Percentiles rank a stretch among this genome's conserved stretches.
These are phyloP conservation scores for Spatulosminthurus flaviceps DNA, from an alignment of 2,888 invertebrate species.

Conservation along the genomic window DNA sequence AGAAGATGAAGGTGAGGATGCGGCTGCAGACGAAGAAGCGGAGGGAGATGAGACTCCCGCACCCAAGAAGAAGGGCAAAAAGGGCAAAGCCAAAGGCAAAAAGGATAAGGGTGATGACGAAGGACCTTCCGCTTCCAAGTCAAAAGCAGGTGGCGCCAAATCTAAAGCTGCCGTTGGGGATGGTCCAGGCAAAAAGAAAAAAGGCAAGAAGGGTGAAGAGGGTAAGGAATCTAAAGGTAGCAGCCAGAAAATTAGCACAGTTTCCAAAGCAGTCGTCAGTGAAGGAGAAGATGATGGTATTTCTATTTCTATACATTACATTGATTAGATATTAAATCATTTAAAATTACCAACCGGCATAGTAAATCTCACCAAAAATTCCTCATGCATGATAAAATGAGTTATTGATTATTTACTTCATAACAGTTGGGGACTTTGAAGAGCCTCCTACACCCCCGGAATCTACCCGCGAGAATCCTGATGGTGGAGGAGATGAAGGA, in stretches of 20 bases:
- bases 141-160: background rate
- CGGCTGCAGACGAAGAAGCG: background rate
- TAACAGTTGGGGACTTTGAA: conserved; percentile 30
- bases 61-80: conserved; percentile 1
- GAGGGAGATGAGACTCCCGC: background rate
- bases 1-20: conserved; percentile 13
- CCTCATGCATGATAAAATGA: no score
- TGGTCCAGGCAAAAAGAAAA: conserved; percentile 25
- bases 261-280: conserved; percentile 16
- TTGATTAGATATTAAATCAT: no score
- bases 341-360: no score
- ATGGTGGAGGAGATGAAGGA: background rate
- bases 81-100: background rate
- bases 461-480: background rate
- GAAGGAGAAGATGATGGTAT: conserved; percentile 30
- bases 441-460: conserved; percentile 37
- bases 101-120: no score
- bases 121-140: background rate
- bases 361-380: no score
- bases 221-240: background rate
- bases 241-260: background rate
- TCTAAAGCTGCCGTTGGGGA: no score
- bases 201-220: background rate
- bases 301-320: background rate
- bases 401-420: no score